Conservation (phyloP, 2,888 invertebrate species). For the Heliconius charithonia region DNA sequence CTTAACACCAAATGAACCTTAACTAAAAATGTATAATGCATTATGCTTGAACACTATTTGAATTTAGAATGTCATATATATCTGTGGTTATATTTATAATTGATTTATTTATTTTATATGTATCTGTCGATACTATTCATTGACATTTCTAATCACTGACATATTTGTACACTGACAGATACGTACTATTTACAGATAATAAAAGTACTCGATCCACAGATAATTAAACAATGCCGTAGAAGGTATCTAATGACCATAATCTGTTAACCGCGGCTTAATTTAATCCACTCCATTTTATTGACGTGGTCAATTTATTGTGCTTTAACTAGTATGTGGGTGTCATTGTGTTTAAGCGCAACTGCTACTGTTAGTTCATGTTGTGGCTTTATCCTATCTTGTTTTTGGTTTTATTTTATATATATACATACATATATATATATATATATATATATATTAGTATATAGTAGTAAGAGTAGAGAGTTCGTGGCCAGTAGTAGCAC, state of each 20-base stretch:
- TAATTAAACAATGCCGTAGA: slow-evolving; percentile 23
- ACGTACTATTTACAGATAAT: background rate
- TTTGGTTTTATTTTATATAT: background rate
- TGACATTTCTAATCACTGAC: background rate
- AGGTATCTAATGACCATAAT: slow-evolving; percentile 19
- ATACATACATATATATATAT: too few species aligned
- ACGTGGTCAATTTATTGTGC: slow-evolving; percentile 33
- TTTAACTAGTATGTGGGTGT: slow-evolving; percentile 31
- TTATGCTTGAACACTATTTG: background rate
- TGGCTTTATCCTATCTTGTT: slow-evolving; percentile 4
- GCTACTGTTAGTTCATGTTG: background rate
- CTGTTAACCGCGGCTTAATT: slow-evolving; percentile 24
- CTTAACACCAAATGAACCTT: too few species aligned
- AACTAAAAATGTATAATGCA: background rate
- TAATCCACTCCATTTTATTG: slow-evolving; percentile 40
- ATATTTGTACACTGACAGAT: background rate
- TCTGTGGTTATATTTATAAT: too few species aligned
- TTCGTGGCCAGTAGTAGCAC: too few species aligned
- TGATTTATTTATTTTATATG: background rate
- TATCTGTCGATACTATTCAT: background rate
- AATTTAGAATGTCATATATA: background rate
- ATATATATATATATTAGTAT: background rate
- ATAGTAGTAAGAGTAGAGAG: too few species aligned
- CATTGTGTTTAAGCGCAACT: slow-evolving; percentile 10
- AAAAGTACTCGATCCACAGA: slow-evolving; percentile 18